Conservation (phyloP, 2,888 invertebrate species). For the Caenorhabditis drosophilae region DNA sequence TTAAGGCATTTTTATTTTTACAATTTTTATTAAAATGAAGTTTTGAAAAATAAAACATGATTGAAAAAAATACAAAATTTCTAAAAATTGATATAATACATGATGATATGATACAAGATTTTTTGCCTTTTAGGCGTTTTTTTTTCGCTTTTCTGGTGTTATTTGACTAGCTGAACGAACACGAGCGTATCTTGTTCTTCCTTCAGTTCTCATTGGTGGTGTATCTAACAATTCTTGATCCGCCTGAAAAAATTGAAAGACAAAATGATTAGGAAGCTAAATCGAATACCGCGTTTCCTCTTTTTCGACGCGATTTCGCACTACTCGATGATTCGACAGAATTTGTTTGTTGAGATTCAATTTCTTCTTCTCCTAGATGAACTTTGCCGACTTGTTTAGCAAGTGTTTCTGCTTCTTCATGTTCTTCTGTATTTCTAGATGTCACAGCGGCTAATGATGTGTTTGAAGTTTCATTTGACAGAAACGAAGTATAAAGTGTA, state of each 20-base stretch:
- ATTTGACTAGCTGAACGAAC: not conserved
- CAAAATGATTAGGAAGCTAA: not conserved
- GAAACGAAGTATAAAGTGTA: conserved; percentile 11
- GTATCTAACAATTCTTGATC: not conserved
- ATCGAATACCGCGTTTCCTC: not conserved
- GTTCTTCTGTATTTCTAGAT: not conserved
- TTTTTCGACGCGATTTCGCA: not conserved
- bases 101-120: not conserved
- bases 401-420: not conserved
- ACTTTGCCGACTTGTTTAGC: too few relatives aligned
- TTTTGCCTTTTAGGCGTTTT: not conserved
- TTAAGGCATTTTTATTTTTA: too few relatives aligned
- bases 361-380: not conserved
- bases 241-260: not conserved
- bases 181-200: not conserved
- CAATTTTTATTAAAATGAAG: too few relatives aligned
- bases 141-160: conserved; percentile 3
- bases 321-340: not conserved
- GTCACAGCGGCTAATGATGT: not conserved
- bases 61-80: too few relatives aligned
- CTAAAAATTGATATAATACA: too few relatives aligned
- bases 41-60: too few relatives aligned
- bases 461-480: not conserved
- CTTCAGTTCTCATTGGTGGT: not conserved
- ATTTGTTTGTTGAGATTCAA: not conserved